A percentile compares a stretch with the other conserved stretches of the same genome.
These are phyloP conservation scores for Crotophaga sulcirostris DNA, from an alignment of 2,113 vertebrate genomes.

Conservation along the genomic window DNA sequence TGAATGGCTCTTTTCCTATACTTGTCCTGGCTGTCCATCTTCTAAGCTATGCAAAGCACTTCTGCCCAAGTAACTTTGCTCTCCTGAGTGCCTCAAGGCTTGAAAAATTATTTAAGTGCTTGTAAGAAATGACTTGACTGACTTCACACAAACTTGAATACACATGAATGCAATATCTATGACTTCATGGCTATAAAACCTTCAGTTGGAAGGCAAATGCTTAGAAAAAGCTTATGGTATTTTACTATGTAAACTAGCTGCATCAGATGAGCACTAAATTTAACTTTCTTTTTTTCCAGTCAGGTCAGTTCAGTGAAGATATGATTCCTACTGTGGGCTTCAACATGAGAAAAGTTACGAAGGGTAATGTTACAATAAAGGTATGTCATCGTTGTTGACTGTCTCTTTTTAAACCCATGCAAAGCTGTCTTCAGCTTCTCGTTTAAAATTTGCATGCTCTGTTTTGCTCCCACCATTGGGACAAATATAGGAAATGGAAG, in stretches of 20 bases:
- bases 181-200: background rate
- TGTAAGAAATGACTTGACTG: background rate
- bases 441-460: background rate
- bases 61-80: background rate
- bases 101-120: background rate
- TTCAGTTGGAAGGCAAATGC: background rate
- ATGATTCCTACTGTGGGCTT: slow-evolving; percentile 90
- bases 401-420: background rate
- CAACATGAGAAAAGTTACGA: slow-evolving; percentile 88
- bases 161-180: fast-evolving
- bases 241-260: background rate
- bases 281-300: slow-evolving; percentile 62
- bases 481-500: background rate
- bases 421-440: background rate
- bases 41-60: background rate
- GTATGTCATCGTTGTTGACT: slow-evolving; percentile 49
- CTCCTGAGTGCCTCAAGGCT: background rate
- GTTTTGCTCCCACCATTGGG: background rate
- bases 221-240: background rate
- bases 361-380: slow-evolving; percentile 90
- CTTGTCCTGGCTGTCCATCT: background rate
- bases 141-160: background rate
- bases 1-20: background rate
- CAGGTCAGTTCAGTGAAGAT: slow-evolving; percentile 87
- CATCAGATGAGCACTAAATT: background rate